These are phyloP conservation scores for Mus spretus DNA, from an alignment of 2,797 vertebrate genomes.

Conservation along the genomic window DNA sequence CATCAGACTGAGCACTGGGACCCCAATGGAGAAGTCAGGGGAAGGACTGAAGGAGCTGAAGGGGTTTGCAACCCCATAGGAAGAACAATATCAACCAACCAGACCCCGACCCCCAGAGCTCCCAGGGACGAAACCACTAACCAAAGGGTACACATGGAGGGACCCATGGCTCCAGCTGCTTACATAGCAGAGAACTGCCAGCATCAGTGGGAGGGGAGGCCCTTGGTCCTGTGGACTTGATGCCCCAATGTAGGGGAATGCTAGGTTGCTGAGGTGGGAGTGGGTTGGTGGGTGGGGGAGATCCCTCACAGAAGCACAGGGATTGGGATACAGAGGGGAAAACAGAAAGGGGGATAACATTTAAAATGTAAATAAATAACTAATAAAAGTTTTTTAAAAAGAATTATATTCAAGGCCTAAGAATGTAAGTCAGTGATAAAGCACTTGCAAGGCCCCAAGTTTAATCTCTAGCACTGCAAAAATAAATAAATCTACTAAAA, in stretches of 20 bases:
- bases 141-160: background rate
- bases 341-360: background rate
- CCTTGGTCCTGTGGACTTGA: background rate
- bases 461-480: background rate
- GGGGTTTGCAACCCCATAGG: background rate
- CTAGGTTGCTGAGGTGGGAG: background rate
- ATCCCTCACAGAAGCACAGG: background rate
- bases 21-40: background rate
- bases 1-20: background rate
- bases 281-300: too few relatives aligned
- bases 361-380: background rate
- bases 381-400: background rate
- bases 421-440: background rate
- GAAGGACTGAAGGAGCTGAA: background rate
- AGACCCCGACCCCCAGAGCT: background rate
- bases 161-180: background rate
- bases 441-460: background rate
- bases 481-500: conserved; percentile 18
- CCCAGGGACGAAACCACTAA: background rate
- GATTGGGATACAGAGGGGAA: background rate
- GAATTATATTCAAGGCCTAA: background rate
- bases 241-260: background rate
- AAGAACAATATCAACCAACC: background rate
- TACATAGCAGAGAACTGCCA: background rate
- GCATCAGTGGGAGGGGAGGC: background rate